Evolutionary conservation across 2,113 vertebrate species (phyloP), one percentile per base, ranked within the genome.

Genomic region (Rhodinocichla rosea): DNA sequence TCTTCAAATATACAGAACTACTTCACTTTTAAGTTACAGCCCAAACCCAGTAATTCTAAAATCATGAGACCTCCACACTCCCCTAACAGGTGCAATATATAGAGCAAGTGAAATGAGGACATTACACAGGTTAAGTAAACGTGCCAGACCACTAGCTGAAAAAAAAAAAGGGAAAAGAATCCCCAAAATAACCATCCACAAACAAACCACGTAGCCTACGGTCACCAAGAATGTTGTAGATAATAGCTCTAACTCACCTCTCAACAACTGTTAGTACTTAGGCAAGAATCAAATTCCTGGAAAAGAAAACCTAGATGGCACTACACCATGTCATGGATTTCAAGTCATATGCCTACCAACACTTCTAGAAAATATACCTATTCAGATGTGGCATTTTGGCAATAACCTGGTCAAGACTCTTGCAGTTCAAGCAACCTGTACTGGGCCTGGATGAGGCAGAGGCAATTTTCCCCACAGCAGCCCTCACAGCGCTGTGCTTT

Each of bases 31-130:
- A 63, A 53, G 26, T 67, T 75, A 24, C 15, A 80, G 53, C 12
- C 39, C 21, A 13, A 76, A 89, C 13, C 11, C 30, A 63, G 2
- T 39, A 62, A 26, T 26, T 79, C 33, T 33, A 30, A 62, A 70
- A 62, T 10, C 0, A 0, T 24, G 7, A 81, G 11, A 32, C 4
- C 2, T 2, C 3, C 17, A 39, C 10, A 11, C 1, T 3, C 6
- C 2, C 0, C 1, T 32, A 79, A 75, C 1, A 50, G 10, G 4
- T 68, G 13, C 11, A 67, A 68, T 20, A 60, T 6, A 23, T 57
- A 69, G 11, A 75, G 17, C 7, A 44, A 82, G 30, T 24, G 33
- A 77, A 87, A 49, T 1, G 3, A 52, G 47, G 20, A 83, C 24
- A 49, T 35, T 15, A 77, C 53, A 39, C 11, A 68, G 59, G 18